A percentile compares a stretch with the other conserved stretches of the same genome.
These are phyloP conservation scores for Drosophila quinaria DNA, from an alignment of 2,888 invertebrate genomes.

Conservation along the genomic window DNA sequence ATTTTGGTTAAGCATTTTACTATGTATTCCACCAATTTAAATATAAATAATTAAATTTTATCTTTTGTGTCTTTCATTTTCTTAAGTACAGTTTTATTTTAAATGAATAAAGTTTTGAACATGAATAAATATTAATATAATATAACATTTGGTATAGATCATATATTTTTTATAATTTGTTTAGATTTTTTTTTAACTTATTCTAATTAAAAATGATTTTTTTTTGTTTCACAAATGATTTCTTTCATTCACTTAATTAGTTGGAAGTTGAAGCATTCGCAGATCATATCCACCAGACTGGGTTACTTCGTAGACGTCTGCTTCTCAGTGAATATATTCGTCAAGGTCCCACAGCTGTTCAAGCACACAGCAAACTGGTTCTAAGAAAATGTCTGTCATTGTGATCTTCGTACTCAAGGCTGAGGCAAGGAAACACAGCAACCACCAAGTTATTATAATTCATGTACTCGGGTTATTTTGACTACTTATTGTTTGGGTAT, in stretches of 20 bases:
- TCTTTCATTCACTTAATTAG: too few species aligned
- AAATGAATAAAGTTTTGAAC: neutral
- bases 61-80: neutral
- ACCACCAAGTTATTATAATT: neutral
- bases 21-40: neutral
- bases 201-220: neutral
- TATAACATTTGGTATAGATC: neutral
- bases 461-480: neutral
- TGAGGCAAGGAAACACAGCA: neutral
- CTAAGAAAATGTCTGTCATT: neutral
- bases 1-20: neutral
- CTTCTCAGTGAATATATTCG: neutral
- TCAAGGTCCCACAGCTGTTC: neutral
- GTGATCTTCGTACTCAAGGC: neutral
- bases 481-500: too few species aligned
- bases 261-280: conserved; percentile 5
- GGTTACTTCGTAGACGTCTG: neutral
- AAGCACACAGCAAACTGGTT: conserved; percentile 6
- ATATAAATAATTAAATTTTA: neutral
- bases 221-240: neutral
- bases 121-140: neutral
- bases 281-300: neutral
- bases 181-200: neutral
- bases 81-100: neutral
- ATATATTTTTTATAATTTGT: neutral